Percentiles rank a stretch among this genome's conserved stretches.
Conservation (phyloP, 2,797 vertebrate species). For the Graptemys geographica region DNA sequence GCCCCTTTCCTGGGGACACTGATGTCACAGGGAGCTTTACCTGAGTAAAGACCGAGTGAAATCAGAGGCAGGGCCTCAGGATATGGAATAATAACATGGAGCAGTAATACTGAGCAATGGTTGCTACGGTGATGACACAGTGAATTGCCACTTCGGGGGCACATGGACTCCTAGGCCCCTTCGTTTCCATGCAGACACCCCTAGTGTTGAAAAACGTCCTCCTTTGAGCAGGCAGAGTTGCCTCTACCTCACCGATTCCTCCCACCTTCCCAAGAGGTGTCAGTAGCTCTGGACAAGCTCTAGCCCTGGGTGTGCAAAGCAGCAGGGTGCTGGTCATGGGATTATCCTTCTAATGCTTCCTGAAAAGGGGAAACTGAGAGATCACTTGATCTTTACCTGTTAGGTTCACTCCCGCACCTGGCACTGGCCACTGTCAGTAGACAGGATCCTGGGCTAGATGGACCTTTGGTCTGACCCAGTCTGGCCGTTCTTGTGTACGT, state of each 20-base stretch:
- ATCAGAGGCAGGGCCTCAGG: not conserved
- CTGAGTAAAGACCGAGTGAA: not conserved
- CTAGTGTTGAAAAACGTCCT: not conserved
- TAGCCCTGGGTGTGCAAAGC: not conserved
- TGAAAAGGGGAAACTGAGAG: not conserved
- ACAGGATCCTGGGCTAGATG: too few species aligned
- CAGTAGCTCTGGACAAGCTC: not conserved
- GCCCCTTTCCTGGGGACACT: not conserved
- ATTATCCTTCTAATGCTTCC: not conserved
- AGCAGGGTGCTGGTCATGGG: not conserved
- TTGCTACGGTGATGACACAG: not conserved
- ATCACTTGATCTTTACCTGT: too few species aligned
- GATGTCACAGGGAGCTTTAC: not conserved
- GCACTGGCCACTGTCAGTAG: too few species aligned
- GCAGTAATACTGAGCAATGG: not conserved
- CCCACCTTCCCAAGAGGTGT: not conserved
- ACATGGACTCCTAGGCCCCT: too few species aligned
- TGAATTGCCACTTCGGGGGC: not conserved
- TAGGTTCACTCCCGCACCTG: too few species aligned
- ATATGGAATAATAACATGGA: not conserved
- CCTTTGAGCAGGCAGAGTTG: not conserved
- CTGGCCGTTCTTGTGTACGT: not conserved
- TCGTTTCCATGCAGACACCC: not conserved
- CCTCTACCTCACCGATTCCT: not conserved
- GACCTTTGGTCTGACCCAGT: too few species aligned